Base-by-base conservation (phyloP, 2,797 vertebrate species). In the Chelmon rostratus region DNA sequence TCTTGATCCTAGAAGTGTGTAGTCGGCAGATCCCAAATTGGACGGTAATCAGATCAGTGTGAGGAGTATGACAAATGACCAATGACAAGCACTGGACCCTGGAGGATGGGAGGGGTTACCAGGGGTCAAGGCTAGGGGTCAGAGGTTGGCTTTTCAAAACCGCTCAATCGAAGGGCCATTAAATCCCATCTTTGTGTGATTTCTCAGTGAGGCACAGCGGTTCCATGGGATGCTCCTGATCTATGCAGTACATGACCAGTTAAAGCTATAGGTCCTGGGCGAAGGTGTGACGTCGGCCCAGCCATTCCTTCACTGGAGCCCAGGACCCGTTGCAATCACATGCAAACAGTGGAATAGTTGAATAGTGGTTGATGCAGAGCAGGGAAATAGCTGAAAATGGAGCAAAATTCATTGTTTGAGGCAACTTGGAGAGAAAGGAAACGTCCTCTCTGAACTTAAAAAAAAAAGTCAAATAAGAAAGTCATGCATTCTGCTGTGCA, bases 131-230 rank as follows among this genome's bases (percentile, higher is more conserved):
- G 85, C 90, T 84, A 82, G 84, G 78, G 93, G 91, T 94, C 93
- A 92, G 81, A 91, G 94, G 93, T 92, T 79, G 78, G 76, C 91
- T 88, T 95, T 95, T 95, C 89, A 93, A 82, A 92, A 79, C 58
- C 76, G 90, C 90, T 95, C 94, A 95, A 93, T 95, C 84, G 86
- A 87, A 92, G 92, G 80, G 82, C 92, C 91, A 94, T 95, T 94
- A 95, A 94, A 95, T 91, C 88, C 84, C 69, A 92, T 93, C 89
- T 90, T 94, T 93, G 89, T 94, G 87, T 71, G 81, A 87, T 90
- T 90, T 88, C 85, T 88, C 77, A 76, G 79, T 79, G 53, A 83
- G 71, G 78, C 46, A 52, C 44, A 12, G 86, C 18, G 16, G 80
- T 86, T 90, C 86, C 59, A 86, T 79, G 53, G 40, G 72, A 81